phyloP scores from a whole-genome alignment of 2,113 vertebrate genomes.

The Mungos mungo region DNA sequence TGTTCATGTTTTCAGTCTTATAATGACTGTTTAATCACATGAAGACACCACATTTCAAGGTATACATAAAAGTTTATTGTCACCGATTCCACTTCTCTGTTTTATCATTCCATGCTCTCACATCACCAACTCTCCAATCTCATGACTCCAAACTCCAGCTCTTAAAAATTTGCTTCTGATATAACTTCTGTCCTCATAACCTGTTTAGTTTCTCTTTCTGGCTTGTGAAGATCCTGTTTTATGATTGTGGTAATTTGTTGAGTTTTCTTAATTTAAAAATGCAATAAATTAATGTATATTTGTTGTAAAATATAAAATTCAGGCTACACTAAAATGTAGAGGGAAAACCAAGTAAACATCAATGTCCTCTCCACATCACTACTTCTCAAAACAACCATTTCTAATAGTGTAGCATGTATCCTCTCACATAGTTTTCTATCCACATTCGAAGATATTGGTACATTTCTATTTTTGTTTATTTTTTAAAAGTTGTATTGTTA shows the following conservation, averaged over 20 bases:
- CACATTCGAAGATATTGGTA: background rate
- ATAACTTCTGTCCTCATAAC: background rate
- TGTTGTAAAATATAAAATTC: background rate
- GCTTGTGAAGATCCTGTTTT: background rate
- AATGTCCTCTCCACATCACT: background rate
- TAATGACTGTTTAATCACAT: background rate
- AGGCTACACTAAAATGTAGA: background rate
- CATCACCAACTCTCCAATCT: background rate
- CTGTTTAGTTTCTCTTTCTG: background rate
- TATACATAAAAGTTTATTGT: background rate
- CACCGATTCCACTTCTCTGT: background rate
- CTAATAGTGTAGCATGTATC: background rate
- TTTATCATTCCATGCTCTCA: background rate
- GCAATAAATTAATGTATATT: background rate
- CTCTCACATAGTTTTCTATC: background rate
- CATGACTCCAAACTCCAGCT: background rate
- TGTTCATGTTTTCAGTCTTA: background rate
- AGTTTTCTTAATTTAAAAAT: background rate
- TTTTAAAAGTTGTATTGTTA: background rate
- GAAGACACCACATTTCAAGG: background rate
- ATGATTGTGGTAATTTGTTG: background rate
- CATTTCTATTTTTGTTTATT: background rate
- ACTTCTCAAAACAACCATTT: background rate
- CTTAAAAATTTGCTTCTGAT: background rate
- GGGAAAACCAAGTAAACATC: background rate